These are phyloP conservation scores for Silurus glanis DNA, from an alignment of 2,113 vertebrate species.

Conservation along the genomic window DNA sequence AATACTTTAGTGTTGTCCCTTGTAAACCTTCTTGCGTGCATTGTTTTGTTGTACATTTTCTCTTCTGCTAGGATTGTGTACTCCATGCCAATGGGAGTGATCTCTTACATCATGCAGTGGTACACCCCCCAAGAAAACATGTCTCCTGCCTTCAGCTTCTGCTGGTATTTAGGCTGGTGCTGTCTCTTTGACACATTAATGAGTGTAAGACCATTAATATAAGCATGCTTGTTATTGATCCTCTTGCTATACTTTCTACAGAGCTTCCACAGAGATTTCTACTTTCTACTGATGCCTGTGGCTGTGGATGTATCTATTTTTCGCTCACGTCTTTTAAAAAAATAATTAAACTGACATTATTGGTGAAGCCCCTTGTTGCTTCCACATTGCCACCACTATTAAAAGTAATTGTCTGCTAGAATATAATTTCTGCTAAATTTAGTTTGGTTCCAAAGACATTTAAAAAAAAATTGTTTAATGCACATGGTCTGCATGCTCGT, in stretches of 20 bases:
- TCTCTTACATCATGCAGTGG: slow-evolving; percentile 65
- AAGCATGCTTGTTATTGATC: neutral
- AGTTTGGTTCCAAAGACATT: neutral
- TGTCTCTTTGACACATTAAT: slow-evolving; percentile 71
- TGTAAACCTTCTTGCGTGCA: neutral
- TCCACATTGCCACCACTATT: neutral
- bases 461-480: neutral
- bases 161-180: slow-evolving; percentile 68
- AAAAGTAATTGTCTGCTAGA: neutral
- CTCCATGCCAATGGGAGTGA: slow-evolving; percentile 61
- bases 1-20: neutral
- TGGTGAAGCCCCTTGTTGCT: neutral
- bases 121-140: slow-evolving; percentile 57
- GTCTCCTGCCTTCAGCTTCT: slow-evolving; percentile 59
- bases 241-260: neutral
- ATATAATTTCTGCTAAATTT: neutral
- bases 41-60: neutral
- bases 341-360: neutral
- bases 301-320: too few species aligned
- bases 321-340: too few species aligned
- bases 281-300: neutral
- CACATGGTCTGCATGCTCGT: neutral
- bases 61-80: slow-evolving; percentile 55
- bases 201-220: slow-evolving; percentile 60
- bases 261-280: neutral